Conservation (phyloP, 2,113 vertebrate genomes). For the Siniperca knerii region DNA sequence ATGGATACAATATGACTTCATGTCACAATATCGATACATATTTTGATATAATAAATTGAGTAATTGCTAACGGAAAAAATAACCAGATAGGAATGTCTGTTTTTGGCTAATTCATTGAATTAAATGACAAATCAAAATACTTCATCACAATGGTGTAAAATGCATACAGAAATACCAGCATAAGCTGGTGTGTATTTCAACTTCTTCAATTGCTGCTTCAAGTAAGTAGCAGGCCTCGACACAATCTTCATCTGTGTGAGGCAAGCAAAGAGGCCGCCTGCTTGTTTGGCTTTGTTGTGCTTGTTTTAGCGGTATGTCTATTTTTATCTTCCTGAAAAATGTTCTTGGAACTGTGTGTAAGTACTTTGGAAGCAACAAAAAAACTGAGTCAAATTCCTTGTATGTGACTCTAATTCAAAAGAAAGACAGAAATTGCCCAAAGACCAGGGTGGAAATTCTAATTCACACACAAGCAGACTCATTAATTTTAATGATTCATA, state of each 20-base stretch:
- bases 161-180: background rate
- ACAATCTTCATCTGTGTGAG: constrained; percentile 13
- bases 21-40: background rate
- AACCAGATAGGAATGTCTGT: background rate
- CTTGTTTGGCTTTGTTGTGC: no score
- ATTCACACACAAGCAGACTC: constrained; percentile 22
- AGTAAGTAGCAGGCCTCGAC: background rate
- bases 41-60: background rate
- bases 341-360: no score
- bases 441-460: constrained; percentile 1
- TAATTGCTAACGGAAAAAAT: background rate
- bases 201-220: no score
- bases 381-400: no score
- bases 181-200: background rate
- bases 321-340: no score
- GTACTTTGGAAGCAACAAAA: no score
- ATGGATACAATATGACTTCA: background rate
- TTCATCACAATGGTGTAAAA: background rate
- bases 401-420: background rate
- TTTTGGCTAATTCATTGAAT: background rate
- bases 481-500: constrained; percentile 50
- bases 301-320: no score
- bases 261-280: background rate
- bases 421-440: constrained; percentile 16
- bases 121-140: background rate